Conservation (phyloP, 2,797 vertebrate genomes). For the Ciconia nigra region DNA sequence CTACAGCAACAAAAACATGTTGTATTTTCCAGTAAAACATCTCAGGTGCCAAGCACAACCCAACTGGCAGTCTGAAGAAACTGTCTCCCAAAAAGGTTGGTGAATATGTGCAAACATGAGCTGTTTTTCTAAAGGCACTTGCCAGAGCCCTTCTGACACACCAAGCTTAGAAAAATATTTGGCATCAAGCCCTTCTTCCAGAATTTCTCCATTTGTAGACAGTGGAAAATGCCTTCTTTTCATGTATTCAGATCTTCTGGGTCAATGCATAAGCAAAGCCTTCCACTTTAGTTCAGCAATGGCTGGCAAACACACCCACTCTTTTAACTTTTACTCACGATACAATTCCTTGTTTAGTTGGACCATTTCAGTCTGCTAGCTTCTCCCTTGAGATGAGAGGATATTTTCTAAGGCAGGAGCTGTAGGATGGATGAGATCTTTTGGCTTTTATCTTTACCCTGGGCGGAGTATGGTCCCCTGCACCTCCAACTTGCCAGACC, state of each 20-base stretch:
- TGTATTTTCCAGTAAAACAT: conserved; percentile 35
- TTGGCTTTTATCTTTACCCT: neutral
- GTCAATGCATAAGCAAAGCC: conserved; percentile 25
- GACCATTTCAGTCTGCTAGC: neutral
- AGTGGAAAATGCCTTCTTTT: conserved; percentile 54
- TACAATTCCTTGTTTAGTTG: neutral
- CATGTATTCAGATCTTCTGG: conserved; percentile 32
- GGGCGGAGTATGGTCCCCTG: neutral
- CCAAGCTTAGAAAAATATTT: conserved; percentile 63
- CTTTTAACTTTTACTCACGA: neutral
- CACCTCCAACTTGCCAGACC: neutral
- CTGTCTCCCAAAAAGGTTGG: conserved; percentile 48
- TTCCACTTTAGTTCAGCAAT: conserved; percentile 37
- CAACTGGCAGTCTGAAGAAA: conserved; percentile 31
- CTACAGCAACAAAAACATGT: conserved; percentile 43
- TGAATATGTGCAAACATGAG: conserved; percentile 59
- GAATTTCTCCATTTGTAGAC: conserved; percentile 51
- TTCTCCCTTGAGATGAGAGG: neutral
- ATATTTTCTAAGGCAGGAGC: neutral
- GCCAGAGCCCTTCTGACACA: conserved; percentile 60
- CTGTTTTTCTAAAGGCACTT: conserved; percentile 60
- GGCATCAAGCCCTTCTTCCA: conserved; percentile 41
- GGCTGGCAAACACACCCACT: neutral
- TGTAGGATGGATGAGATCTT: neutral
- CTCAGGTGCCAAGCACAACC: conserved; percentile 49